Conservation (phyloP, 1,140 invertebrate species). For the Drosophila sp. region DNA sequence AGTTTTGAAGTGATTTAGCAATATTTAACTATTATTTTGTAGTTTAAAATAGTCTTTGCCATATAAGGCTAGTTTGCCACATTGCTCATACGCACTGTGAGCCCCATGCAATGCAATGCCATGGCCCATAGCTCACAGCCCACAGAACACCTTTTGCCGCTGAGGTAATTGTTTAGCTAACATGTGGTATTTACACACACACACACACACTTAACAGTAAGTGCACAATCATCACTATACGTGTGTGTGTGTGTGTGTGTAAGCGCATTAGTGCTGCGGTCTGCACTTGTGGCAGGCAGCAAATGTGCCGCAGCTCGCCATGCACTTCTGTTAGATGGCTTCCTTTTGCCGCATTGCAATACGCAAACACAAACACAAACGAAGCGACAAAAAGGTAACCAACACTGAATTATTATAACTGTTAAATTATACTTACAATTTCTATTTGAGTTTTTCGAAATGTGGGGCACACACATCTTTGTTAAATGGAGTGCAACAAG, state of each 20-base stretch:
- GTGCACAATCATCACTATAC: conserved; percentile 54
- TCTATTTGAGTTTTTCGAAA: conserved; percentile 19
- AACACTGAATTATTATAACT: conserved; percentile 61
- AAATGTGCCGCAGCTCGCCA: conserved; percentile 30
- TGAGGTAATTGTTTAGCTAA: conserved; percentile 76
- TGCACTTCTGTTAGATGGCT: conserved; percentile 51
- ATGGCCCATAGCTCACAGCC: conserved; percentile 3
- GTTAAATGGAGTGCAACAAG: not conserved
- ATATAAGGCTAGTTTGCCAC: not conserved
- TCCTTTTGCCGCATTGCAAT: conserved; percentile 60
- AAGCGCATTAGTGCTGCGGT: conserved; percentile 75
- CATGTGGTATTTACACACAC: conserved; percentile 69
- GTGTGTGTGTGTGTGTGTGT: conserved; percentile 38
- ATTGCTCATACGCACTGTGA: conserved; percentile 62
- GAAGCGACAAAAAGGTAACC: conserved; percentile 11
- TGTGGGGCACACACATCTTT: not conserved
- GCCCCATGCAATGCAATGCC: conserved; percentile 29
- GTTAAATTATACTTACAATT: conserved; percentile 14
- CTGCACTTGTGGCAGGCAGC: conserved; percentile 54
- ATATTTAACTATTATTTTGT: no score
- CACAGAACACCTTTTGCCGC: conserved; percentile 26
- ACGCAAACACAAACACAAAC: conserved; percentile 27
- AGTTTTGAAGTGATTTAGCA: no score
- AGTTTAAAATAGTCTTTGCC: no score
- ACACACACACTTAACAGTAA: conserved; percentile 45